A percentile compares a stretch with the other conserved stretches of the same genome.
Evolutionary conservation across 53 echinoderm and acorn worm species (phyloP).

Genomic region (Echinarachnius parma): DNA sequence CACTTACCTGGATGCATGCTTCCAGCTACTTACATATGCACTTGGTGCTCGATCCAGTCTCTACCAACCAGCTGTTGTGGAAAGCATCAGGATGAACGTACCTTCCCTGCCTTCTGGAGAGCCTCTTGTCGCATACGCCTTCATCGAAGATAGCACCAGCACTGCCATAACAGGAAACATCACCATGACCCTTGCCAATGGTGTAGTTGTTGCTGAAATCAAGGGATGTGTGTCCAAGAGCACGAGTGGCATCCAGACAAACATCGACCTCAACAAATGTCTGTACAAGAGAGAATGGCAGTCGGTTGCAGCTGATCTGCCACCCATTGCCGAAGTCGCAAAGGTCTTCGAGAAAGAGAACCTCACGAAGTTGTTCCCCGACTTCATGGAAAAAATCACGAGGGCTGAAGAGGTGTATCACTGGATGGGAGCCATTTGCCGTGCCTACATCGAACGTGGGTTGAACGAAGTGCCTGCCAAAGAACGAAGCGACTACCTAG

Average conservation of each 20-base stretch:
- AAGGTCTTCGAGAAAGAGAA: conserved; percentile 66
- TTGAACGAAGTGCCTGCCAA: conserved; percentile 61
- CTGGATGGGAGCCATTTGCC: conserved; percentile 51
- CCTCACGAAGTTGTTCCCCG: conserved; percentile 39
- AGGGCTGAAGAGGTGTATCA: conserved; percentile 55
- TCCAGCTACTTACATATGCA: conserved; percentile 63
- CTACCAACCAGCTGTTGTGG: conserved; percentile 58
- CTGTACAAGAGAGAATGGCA: conserved; percentile 74
- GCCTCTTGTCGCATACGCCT: conserved; percentile 54
- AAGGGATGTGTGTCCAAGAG: conserved; percentile 60
- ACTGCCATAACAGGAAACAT: conserved; percentile 59
- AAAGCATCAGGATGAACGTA: conserved; percentile 57
- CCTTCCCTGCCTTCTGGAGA: conserved; percentile 71
- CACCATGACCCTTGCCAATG: conserved; percentile 52
- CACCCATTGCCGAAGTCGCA: conserved; percentile 54
- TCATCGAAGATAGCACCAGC: conserved; percentile 74
- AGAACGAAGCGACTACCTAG: conserved; percentile 52
- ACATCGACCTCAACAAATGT: conserved; percentile 59
- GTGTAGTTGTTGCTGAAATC: conserved; percentile 58
- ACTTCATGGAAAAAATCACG: conserved; percentile 59
- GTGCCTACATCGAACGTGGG: conserved; percentile 80
- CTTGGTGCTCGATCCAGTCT: conserved; percentile 52
- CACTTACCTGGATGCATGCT: conserved; percentile 68
- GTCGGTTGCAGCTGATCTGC: conserved; percentile 49
- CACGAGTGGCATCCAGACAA: conserved; percentile 29